Base-by-base conservation (phyloP, 2,888 invertebrate genomes). In the Brachypalpus laphriformis region DNA sequence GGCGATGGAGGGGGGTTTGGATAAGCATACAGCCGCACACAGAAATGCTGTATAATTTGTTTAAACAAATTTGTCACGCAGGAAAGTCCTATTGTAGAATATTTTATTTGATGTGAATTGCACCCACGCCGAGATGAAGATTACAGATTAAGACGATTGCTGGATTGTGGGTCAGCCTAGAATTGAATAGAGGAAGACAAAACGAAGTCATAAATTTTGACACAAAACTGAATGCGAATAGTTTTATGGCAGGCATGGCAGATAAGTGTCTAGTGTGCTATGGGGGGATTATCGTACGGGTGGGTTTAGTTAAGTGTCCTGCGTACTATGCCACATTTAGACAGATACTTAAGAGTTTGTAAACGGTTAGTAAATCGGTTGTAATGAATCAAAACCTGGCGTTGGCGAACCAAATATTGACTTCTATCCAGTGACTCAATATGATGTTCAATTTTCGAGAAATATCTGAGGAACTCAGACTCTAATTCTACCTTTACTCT, bases 1-100 rank as follows among this genome's bases (percentile, higher is more conserved):
- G n/a, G n/a, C n/a, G n/a, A 8, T 20, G 16, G 18, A 20, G 37
- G 40, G 74, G 22, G 14, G 6, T n/a, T 49, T 42, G 25, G 16
- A n/a, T 4, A 8, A 22, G 18, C 14, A 65, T 31, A 72, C 42
- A 54, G 51, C 51, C 63, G 14, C 16, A 49, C 68, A 66, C 75
- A 81, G 76, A 81, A 81, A 81, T 81, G 65, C 66, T 42, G 80
- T 65, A 57, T 86, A 86, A 86, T 86, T 86, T 86, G 86, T 86
- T 82, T 86, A 86, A 86, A 86, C 86, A 86, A 82, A 86, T 86
- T 86, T 86, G 86, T 82, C 86, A 82, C 85, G 81, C 85, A 86
- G 86, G 86, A 86, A 82, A 82, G 75, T 85, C 81, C 71, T 81
- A 85, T 85, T 85, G 75, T 81, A 66, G 81, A 85, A 81, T 81